These are phyloP conservation scores for Dendrolimus pini DNA, from an alignment of 2,888 invertebrate genomes.

Conservation along the genomic window DNA sequence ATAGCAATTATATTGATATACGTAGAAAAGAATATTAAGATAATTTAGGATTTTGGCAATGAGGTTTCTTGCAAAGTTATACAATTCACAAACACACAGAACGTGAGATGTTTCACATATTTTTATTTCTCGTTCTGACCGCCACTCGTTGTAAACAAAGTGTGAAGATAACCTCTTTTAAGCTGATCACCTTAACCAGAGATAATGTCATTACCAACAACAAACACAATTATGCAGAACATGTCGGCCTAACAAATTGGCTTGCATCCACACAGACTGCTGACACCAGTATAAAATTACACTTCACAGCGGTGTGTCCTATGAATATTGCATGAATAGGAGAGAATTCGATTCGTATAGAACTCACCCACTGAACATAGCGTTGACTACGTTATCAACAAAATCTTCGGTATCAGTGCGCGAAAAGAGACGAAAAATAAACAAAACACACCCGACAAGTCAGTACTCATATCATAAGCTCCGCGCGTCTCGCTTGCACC, in stretches of 20 bases:
- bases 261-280: not conserved
- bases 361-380: not conserved
- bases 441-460: conserved; percentile 48
- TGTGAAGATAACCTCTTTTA: not conserved
- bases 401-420: not conserved
- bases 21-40: no score
- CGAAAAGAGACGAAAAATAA: conserved; percentile 23
- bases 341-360: not conserved
- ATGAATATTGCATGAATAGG: not conserved
- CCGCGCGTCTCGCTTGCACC: conserved; percentile 29
- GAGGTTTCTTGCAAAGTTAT: no score
- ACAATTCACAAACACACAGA: not conserved
- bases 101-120: not conserved
- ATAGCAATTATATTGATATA: no score
- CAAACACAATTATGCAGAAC: not conserved
- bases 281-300: not conserved
- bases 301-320: not conserved
- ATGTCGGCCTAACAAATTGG: not conserved
- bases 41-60: no score
- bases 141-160: not conserved
- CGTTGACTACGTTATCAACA: not conserved
- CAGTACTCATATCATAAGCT: conserved; percentile 44
- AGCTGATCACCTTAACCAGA: not conserved
- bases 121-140: not conserved
- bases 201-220: not conserved